Evolutionary conservation across 2,888 invertebrate genomes (phyloP), one percentile per base, ranked within the genome.

Genomic region (Lymantria monacha): DNA sequence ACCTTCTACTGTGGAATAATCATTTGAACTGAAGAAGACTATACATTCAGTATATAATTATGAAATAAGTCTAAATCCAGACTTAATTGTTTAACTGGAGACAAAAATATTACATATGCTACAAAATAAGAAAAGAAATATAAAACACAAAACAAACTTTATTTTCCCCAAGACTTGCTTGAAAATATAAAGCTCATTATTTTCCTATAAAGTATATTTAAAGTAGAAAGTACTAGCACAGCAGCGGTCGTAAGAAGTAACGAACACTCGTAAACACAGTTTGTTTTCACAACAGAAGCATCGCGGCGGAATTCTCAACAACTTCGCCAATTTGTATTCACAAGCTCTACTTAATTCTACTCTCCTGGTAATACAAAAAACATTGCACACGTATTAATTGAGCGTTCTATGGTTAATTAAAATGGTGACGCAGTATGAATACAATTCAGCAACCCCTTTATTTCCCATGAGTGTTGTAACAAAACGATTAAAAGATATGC

Each of bases 241-340:
- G 22, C 40, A 46, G 36, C 7, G 41, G 41, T 33, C 22, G 36
- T 40, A 44, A 8, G 49, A 45, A 40, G 42, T 30, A 30, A 22
- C 3, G 22, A 42, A 3, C 14, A 38, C 42, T 22, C 1, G 46
- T 48, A 53, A 51, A 54, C 56, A 63, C 44, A 22, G 31, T 41
- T 55, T 55, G 48, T 47, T 57, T 57, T 42, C 52, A 48, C 36
- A 57, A 46, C 47, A 52, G 48, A 40, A 13, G 51, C 3, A n/a
- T 1, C 41, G 41, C 12, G 49, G 15, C 41, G 30, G 46, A 46
- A 49, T 61, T 57, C 48, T 45, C 48, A 53, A 65, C 44, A 57
- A 63, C 62, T 65, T 54, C 44, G 13, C 33, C 51, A 61, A 61
- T 65, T 63, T 57, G 15, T 55, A 42, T 61, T 53, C 12, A 37